Base-by-base conservation (phyloP, 2,113 vertebrate genomes). In the Anolis sagrei region DNA sequence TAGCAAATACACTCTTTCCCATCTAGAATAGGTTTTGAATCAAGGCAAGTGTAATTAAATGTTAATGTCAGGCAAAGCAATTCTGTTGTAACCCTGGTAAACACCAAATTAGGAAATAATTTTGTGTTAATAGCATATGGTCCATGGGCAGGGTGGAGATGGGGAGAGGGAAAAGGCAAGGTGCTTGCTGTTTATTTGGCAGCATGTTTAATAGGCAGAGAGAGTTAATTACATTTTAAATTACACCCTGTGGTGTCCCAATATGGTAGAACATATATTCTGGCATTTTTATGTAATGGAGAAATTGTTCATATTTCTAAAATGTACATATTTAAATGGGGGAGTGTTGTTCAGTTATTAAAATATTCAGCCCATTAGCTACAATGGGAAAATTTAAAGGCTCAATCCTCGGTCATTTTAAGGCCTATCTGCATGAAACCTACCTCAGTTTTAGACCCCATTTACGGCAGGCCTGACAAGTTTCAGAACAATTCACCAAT, bases 211-310 rank as follows among this genome's bases (percentile, higher is more conserved):
- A 85, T 44, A 72, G 51, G 23, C 68, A 85, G 77, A 0, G 29
- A 27, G 39, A 85, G 68, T 73, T 79, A 79, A 79, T 85, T 79
- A 73, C 76, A 79, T 79, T 85, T 23, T 79, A 85, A 85, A 70
- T 85, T 78, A 72, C 34, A 78, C 66, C 83, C 83, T 70, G 49
- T 79, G 49, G 64, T 85, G 32, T 32, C 62, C 34, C 36, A 61
- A 44, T 62, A 62, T 36, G 39, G 69, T 14, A 69, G 25, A 62
- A 70, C 81, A 29, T 62, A 83, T 83, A 74, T 85, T 73, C 64
- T 73, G 76, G 18, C 29, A 85, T 85, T 85, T 85, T 79, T 72
- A 73, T 74, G 62, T 74, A 83, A 78, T 61, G 64, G 72, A 85
- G 16, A n/a, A 85, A 79, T 61, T 49, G 70, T 69, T 72, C 51